Evolutionary conservation across 1,140 invertebrate species (phyloP).

Genomic region (Macrostomum lignano): DNA sequence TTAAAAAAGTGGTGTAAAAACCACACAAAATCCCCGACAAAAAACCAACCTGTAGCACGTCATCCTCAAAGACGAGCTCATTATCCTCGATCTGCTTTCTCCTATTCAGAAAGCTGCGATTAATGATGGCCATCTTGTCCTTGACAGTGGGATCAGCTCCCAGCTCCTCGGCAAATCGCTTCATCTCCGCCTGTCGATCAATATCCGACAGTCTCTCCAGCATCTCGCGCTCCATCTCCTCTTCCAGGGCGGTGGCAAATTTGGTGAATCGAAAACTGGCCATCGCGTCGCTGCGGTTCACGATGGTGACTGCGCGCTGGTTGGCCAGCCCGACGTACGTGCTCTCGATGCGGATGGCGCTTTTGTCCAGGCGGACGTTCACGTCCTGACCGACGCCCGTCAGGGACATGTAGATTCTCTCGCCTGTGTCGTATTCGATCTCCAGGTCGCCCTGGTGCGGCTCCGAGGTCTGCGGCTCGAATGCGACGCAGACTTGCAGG

Average conservation of each 20-base stretch:
- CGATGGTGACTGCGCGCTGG: constrained; percentile 20
- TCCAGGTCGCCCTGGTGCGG: constrained; percentile 16
- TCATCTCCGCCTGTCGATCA: constrained; percentile 16
- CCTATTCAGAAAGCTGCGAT: constrained; percentile 22
- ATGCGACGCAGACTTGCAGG: constrained; percentile 25
- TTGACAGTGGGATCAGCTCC: constrained; percentile 17
- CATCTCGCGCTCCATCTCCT: no score
- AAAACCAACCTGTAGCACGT: constrained; percentile 24
- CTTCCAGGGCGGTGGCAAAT: constrained; percentile 18
- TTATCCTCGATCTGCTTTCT: constrained; percentile 19
- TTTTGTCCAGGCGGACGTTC: constrained; percentile 24
- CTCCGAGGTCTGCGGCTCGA: constrained; percentile 18
- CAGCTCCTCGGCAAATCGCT: constrained; percentile 20
- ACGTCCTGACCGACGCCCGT: constrained; percentile 23
- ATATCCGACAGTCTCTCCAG: no score
- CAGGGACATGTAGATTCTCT: constrained; percentile 17
- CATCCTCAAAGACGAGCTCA: constrained; percentile 19
- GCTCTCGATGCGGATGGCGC: constrained; percentile 22
- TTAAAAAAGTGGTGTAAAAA: no score
- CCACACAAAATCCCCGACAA: no score
- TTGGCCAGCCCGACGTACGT: constrained; percentile 27
- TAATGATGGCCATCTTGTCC: constrained; percentile 23
- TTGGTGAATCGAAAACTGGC: constrained; percentile 24
- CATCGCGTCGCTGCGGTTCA: constrained; percentile 21
- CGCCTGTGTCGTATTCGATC: constrained; percentile 23